Base-by-base conservation (phyloP, 2,888 invertebrate genomes). In the Doris montereyensis region DNA sequence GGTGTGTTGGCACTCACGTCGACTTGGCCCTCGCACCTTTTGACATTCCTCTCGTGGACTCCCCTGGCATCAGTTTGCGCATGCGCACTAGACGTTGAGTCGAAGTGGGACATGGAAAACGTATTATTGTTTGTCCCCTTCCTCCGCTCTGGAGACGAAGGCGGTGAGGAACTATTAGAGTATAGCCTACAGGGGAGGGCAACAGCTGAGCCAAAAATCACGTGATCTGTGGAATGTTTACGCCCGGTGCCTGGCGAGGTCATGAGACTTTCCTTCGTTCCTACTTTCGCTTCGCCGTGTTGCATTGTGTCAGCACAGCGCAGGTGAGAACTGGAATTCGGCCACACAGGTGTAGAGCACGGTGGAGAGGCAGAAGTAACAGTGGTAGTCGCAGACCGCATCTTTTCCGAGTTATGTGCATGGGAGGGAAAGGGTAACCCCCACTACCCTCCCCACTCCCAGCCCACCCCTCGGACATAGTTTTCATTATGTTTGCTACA, bases 141-240 rank as follows among this genome's bases (percentile, higher is more conserved):
- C 17, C 41, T 77, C 77, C 28, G 21, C 41, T 35, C 41, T 35
- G 30, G 70, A 67, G 26, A 41, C 52, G 75, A 70, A 41, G 73
- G 41, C n/a, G 34, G 65, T 13, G 76, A 76, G 32, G 30, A 5
- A 32, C 32, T 5, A 17, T 5, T 41, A 41, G 76, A 28, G n/a
- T 60, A 60, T 34, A 70, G 2, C 5, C 76, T 74, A 52, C 68
- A 68, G 13, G 78, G 78, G 13, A 68, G 74, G 35, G 78, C 74
- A n/a, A 78, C 76, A 60, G 60, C 70, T 13, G 75, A 34, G 58
- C 60, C 79, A 30, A 76, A 70, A 10, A 71, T 30, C 35, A 79
- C 79, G 62, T 75, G 79, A 68, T 75, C 71, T 17, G 70, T 62
- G 68, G 79, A 79, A 76, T 79, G 70, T 52, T 75, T 70, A 3